Conservation (phyloP, 1,140 invertebrate species). For the Phenacoccus solenopsis region DNA sequence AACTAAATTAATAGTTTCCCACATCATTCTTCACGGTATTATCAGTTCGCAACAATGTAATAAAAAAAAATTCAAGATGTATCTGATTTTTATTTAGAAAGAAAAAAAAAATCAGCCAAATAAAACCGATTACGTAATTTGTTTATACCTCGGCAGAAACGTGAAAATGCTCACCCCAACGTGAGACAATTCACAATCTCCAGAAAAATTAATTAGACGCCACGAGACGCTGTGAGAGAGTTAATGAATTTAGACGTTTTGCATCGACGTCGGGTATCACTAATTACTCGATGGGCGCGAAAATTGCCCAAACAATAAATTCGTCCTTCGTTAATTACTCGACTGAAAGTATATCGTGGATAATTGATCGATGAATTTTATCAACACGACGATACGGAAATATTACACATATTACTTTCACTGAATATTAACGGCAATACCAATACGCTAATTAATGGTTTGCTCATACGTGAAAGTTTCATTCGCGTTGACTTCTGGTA, state of each 20-base stretch:
- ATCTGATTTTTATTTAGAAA: neutral
- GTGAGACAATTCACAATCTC: neutral
- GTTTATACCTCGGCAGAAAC: neutral
- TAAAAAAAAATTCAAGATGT: neutral
- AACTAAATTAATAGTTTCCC: neutral
- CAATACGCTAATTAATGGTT: neutral
- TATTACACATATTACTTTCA: neutral
- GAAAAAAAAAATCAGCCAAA: too few relatives aligned
- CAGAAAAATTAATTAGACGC: neutral
- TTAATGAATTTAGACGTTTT: too few relatives aligned
- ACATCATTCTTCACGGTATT: neutral
- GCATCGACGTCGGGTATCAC: neutral
- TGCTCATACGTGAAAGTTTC: neutral
- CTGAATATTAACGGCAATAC: conserved; percentile 1
- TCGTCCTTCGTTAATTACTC: neutral
- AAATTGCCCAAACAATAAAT: neutral
- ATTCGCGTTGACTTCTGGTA: too few relatives aligned
- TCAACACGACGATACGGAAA: neutral
- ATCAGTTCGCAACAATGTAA: neutral
- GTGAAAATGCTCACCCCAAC: neutral
- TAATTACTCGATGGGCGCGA: neutral
- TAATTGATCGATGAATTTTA: too few relatives aligned
- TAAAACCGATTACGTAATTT: neutral
- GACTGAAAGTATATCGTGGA: too few relatives aligned
- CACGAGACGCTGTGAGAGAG: neutral